phyloP scores from a whole-genome alignment of 2,113 vertebrate species.

The Oncorhynchus masou region DNA sequence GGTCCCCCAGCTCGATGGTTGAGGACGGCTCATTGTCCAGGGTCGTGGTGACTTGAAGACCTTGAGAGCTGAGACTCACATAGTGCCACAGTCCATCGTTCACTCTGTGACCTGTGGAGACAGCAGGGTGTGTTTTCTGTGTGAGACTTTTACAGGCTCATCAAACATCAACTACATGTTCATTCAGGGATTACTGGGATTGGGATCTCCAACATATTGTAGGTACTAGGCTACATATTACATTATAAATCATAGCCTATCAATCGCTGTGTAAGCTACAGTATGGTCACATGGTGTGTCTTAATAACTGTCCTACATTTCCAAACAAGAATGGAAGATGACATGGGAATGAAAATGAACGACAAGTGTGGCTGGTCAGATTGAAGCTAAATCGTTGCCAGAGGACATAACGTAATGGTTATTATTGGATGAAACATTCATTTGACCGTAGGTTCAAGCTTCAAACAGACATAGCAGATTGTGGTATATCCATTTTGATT shows the following conservation, averaged over 20 bases:
- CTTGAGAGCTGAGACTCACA: constrained; percentile 80
- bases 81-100: constrained; percentile 94
- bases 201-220: too few species aligned
- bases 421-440: constrained; percentile 14
- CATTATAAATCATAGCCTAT: too few species aligned
- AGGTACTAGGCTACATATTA: too few species aligned
- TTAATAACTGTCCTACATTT: too few species aligned
- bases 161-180: too few species aligned
- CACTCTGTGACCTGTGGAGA: constrained; percentile 78
- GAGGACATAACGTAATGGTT: background rate
- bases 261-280: too few species aligned
- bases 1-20: constrained; percentile 75
- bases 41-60: constrained; percentile 80
- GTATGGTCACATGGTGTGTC: too few species aligned
- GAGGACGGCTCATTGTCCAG: constrained; percentile 82
- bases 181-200: too few species aligned
- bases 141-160: too few species aligned
- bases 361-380: background rate
- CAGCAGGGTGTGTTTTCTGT: background rate
- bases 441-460: constrained; percentile 4
- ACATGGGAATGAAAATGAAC: background rate
- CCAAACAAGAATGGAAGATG: too few species aligned
- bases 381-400: background rate
- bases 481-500: constrained; percentile 43
- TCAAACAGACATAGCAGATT: constrained; percentile 12